phyloP scores from a whole-genome alignment of 2,888 invertebrate genomes.

The Crioceris asparagi region DNA sequence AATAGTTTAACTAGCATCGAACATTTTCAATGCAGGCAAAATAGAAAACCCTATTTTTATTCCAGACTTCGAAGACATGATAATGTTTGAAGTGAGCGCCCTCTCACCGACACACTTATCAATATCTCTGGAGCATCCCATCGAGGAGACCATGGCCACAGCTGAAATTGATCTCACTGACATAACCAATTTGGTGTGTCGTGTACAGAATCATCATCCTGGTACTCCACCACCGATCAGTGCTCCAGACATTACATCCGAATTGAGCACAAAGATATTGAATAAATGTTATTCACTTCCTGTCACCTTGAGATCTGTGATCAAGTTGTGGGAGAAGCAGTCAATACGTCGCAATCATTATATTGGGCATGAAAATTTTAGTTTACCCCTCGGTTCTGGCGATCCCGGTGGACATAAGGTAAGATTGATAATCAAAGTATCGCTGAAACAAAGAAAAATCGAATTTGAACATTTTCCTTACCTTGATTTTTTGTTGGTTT shows the following conservation, averaged over 20 bases:
- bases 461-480: too few relatives aligned
- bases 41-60: too few relatives aligned
- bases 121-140: constrained; percentile 84
- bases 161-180: constrained; percentile 81
- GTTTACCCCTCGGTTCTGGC: constrained; percentile 55
- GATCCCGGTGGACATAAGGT: constrained; percentile 50
- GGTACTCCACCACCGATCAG: constrained; percentile 33
- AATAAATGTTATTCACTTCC: constrained; percentile 56
- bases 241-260: constrained; percentile 40
- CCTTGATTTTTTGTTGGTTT: too few relatives aligned
- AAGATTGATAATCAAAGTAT: too few relatives aligned
- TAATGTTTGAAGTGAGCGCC: constrained; percentile 89
- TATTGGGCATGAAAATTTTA: constrained; percentile 45
- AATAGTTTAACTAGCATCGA: too few relatives aligned
- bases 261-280: constrained; percentile 56
- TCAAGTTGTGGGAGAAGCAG: constrained; percentile 77
- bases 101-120: constrained; percentile 83
- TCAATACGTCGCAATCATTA: constrained; percentile 40
- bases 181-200: constrained; percentile 66
- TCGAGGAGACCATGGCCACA: constrained; percentile 86
- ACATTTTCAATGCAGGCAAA: too few relatives aligned
- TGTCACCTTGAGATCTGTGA: constrained; percentile 67
- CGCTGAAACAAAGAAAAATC: too few relatives aligned
- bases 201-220: constrained; percentile 51
- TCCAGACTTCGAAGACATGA: constrained; percentile 58